Conservation (phyloP, 2,888 invertebrate species). For the Vanessa cardui region DNA sequence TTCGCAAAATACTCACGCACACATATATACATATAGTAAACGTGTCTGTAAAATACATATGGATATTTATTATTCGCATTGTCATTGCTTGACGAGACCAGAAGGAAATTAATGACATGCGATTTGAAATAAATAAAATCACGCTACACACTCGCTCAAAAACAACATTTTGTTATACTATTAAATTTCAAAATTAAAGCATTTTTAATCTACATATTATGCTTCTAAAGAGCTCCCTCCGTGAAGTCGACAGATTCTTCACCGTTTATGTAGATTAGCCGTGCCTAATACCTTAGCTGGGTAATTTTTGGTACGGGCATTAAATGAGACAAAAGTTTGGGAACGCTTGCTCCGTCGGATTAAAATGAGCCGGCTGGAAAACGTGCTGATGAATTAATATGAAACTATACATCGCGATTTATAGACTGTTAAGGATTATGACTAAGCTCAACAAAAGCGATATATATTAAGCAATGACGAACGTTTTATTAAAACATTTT, state of each 20-base stretch:
- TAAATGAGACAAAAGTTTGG: constrained; percentile 43
- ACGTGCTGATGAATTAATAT: constrained; percentile 37
- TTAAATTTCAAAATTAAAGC: too few relatives aligned
- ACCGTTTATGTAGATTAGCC: constrained; percentile 58
- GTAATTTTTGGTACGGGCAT: constrained; percentile 40
- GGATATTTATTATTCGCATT: too few relatives aligned
- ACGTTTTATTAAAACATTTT: too few relatives aligned
- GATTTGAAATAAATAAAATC: too few relatives aligned
- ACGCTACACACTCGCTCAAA: too few relatives aligned
- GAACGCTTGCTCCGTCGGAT: constrained; percentile 33
- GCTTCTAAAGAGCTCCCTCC: constrained; percentile 17
- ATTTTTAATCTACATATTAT: not conserved
- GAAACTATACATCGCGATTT: constrained; percentile 20
- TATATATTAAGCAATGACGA: not conserved
- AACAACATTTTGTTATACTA: too few relatives aligned
- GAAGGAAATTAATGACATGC: too few relatives aligned
- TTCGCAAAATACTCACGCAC: too few relatives aligned
- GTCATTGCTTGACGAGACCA: too few relatives aligned
- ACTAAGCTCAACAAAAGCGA: not conserved
- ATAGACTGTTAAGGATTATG: not conserved
- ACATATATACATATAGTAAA: too few relatives aligned
- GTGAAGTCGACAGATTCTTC: constrained; percentile 45
- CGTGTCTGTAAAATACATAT: too few relatives aligned
- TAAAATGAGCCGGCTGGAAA: constrained; percentile 29
- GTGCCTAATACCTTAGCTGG: constrained; percentile 48